These are phyloP conservation scores for Isaurus tuberculatus DNA, from an alignment of 92 coral and sea anemone genomes.

Conservation along the genomic window DNA sequence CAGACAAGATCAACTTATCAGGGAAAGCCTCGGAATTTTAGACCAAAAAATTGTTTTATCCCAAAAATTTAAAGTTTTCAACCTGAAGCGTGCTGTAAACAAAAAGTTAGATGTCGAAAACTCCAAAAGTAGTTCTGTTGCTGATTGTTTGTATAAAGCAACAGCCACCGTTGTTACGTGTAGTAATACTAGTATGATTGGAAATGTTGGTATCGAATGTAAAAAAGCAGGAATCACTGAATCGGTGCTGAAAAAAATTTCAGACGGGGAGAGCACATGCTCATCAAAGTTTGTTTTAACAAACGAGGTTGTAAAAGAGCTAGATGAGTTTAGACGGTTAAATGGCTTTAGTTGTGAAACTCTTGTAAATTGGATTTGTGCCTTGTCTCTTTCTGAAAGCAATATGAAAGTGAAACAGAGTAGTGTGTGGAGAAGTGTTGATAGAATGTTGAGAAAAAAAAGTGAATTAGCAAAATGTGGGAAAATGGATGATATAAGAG, in stretches of 20 bases:
- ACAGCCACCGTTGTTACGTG: constrained; percentile 10
- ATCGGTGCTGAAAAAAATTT: neutral
- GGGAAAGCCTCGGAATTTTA: constrained; percentile 6
- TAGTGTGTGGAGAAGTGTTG: neutral
- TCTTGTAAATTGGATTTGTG: neutral
- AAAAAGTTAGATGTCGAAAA: constrained; percentile 8
- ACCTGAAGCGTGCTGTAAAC: constrained; percentile 9
- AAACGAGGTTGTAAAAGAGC: constrained; percentile 21
- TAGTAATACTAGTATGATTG: neutral
- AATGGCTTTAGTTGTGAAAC: neutral
- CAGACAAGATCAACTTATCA: neutral
- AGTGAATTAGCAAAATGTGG: constrained; percentile 12
- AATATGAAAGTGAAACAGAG: neutral
- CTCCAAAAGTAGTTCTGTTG: neutral
- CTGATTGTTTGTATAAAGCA: constrained; percentile 26
- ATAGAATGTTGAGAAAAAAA: constrained; percentile 24
- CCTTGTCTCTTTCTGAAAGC: neutral
- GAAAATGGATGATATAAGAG: constrained; percentile 34
- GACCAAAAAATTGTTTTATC: constrained; percentile 15
- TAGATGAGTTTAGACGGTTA: neutral
- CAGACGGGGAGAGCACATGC: neutral
- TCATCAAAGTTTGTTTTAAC: neutral
- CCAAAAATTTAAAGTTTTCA: neutral
- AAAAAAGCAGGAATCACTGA: neutral
- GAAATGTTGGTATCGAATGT: neutral